These are phyloP conservation scores for Porites cylindrica DNA, from an alignment of 92 coral and sea anemone species.

Conservation along the genomic window DNA sequence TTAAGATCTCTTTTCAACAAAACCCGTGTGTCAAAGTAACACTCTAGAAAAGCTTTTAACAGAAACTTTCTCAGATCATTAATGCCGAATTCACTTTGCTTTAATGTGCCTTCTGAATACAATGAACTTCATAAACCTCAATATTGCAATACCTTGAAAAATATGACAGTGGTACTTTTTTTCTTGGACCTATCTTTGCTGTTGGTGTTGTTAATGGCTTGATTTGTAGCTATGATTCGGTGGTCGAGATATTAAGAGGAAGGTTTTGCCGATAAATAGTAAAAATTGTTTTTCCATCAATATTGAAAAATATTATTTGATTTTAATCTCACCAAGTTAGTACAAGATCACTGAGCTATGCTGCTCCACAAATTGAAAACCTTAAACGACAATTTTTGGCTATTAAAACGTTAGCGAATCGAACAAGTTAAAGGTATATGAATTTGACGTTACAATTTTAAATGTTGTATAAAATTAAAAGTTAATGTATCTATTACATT, in stretches of 20 bases:
- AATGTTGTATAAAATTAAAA: too few relatives aligned
- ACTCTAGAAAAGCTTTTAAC: conserved; percentile 15
- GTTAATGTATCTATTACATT: too few relatives aligned
- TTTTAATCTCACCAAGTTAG: too few relatives aligned
- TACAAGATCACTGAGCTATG: too few relatives aligned
- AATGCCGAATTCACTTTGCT: conserved; percentile 9
- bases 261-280: neutral
- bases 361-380: too few relatives aligned
- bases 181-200: too few relatives aligned
- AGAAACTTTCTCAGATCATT: neutral
- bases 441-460: too few relatives aligned
- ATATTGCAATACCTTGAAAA: neutral
- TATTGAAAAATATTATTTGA: too few relatives aligned
- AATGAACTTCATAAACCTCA: neutral
- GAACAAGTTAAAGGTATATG: too few relatives aligned
- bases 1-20: neutral
- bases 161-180: neutral
- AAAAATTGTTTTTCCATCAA: neutral
- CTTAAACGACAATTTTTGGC: too few relatives aligned
- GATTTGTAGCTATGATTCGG: neutral
- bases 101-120: neutral
- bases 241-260: neutral
- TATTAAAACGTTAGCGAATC: too few relatives aligned
- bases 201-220: neutral
- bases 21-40: neutral